A percentile compares a stretch with the other conserved stretches of the same genome.
phyloP scores from a whole-genome alignment of 1,140 invertebrate genomes.

The Achatina immaculata region DNA sequence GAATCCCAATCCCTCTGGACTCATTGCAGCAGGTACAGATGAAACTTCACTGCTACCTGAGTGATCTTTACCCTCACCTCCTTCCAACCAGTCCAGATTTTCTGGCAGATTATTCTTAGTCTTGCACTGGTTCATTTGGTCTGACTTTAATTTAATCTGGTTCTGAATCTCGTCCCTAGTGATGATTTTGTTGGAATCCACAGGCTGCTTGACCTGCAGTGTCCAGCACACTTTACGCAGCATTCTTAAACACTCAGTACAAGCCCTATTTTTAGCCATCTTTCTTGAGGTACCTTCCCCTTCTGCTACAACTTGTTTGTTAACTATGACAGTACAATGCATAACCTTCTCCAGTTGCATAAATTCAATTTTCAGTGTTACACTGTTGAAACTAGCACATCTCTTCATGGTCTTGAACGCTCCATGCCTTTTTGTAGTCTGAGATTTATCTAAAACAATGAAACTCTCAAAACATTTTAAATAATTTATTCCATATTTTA shows the following conservation, averaged over 20 bases:
- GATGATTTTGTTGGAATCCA: slow-evolving; percentile 50
- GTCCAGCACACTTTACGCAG: slow-evolving; percentile 58
- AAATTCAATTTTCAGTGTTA: slow-evolving; percentile 51
- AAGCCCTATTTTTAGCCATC: slow-evolving; percentile 49
- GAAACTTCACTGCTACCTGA: slow-evolving; percentile 79
- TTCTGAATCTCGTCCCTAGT: slow-evolving; percentile 60
- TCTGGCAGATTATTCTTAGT: slow-evolving; percentile 81
- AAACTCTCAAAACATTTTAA: too few relatives aligned
- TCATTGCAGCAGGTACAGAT: slow-evolving; percentile 52
- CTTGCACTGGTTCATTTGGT: slow-evolving; percentile 72
- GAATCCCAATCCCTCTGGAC: slow-evolving; percentile 60
- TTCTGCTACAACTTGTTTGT: slow-evolving; percentile 47
- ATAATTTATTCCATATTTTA: too few relatives aligned
- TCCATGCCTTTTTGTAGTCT: too few relatives aligned
- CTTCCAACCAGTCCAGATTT: slow-evolving; percentile 86
- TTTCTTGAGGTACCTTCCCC: slow-evolving; percentile 36
- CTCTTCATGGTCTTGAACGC: slow-evolving; percentile 39
- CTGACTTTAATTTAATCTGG: slow-evolving; percentile 71
- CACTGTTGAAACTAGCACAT: slow-evolving; percentile 53
- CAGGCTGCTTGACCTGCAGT: slow-evolving; percentile 77
- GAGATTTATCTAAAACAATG: too few relatives aligned
- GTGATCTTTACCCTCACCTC: slow-evolving; percentile 79
- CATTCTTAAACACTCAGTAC: slow-evolving; percentile 47
- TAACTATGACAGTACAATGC: slow-evolving; percentile 51
- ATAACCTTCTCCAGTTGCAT: background rate